phyloP scores from a whole-genome alignment of 2,797 vertebrate genomes.

The Pitangus sulphuratus region DNA sequence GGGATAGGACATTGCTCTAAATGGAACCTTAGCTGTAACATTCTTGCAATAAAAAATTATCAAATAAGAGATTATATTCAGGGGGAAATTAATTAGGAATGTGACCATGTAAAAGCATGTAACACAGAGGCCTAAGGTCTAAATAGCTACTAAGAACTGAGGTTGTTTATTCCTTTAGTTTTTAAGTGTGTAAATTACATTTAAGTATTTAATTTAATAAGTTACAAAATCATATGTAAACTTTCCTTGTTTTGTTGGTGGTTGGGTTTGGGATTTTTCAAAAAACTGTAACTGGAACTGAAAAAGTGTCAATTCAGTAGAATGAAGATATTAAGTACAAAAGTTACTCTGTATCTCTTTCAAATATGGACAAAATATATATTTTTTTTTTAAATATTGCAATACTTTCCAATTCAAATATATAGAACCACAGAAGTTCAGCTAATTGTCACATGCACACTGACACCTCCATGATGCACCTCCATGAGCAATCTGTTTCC shows the following conservation, averaged over 20 bases:
- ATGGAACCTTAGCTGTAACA: not conserved
- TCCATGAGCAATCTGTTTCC: not conserved
- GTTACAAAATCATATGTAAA: not conserved
- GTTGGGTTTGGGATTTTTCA: not conserved
- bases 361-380: not conserved
- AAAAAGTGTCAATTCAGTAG: not conserved
- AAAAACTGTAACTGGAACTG: not conserved
- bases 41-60: not conserved
- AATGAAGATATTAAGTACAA: not conserved
- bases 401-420: not conserved
- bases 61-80: not conserved
- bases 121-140: not conserved
- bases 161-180: not conserved
- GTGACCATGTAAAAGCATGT: not conserved
- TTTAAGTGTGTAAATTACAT: not conserved
- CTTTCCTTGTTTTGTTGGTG: not conserved
- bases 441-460: not conserved
- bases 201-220: not conserved
- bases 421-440: not conserved
- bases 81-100: not conserved
- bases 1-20: not conserved
- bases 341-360: not conserved
- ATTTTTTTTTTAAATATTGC: not conserved
- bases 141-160: not conserved
- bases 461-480: not conserved